phyloP scores from a whole-genome alignment of 1,140 invertebrate genomes.

The Bombus fervidus region DNA sequence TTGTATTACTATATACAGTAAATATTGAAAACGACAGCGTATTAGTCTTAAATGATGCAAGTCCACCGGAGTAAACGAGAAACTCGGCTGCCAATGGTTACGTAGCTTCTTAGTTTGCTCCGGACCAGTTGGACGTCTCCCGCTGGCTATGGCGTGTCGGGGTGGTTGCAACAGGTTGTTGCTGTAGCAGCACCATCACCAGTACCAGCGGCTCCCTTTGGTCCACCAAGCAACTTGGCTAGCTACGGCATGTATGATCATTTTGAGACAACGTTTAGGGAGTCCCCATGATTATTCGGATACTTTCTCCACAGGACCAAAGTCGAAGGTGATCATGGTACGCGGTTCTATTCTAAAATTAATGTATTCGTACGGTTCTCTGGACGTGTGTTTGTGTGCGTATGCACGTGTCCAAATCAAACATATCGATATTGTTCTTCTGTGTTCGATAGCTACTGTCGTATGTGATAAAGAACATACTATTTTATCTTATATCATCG shows the following conservation, averaged over 20 bases:
- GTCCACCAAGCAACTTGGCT: conserved; percentile 38
- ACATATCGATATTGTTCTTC: not conserved
- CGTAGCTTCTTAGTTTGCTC: conserved; percentile 53
- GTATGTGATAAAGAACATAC: conserved; percentile 22
- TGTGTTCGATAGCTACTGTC: not conserved
- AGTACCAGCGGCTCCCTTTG: conserved; percentile 45
- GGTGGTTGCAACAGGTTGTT: conserved; percentile 76
- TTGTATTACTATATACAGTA: no score
- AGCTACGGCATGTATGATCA: not conserved
- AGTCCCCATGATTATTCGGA: conserved; percentile 26
- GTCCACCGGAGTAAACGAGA: conserved; percentile 23
- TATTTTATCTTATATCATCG: conserved; percentile 48
- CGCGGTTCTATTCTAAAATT: conserved; percentile 4
- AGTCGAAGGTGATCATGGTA: conserved; percentile 40
- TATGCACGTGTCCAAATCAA: not conserved
- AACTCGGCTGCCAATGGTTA: conserved; percentile 28
- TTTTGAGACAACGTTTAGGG: conserved; percentile 8
- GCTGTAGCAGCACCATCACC: conserved; percentile 55
- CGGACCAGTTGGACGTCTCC: conserved; percentile 58
- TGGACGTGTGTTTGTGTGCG: no score
- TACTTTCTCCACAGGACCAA: conserved; percentile 17
- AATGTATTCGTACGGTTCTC: conserved; percentile 15
- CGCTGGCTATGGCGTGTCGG: conserved; percentile 62
- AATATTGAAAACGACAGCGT: not conserved
- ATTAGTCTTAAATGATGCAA: not conserved